Percentiles rank a stretch among this genome's conserved stretches.
phyloP scores from a whole-genome alignment of 2,888 invertebrate genomes.

The Perdita meconis region DNA sequence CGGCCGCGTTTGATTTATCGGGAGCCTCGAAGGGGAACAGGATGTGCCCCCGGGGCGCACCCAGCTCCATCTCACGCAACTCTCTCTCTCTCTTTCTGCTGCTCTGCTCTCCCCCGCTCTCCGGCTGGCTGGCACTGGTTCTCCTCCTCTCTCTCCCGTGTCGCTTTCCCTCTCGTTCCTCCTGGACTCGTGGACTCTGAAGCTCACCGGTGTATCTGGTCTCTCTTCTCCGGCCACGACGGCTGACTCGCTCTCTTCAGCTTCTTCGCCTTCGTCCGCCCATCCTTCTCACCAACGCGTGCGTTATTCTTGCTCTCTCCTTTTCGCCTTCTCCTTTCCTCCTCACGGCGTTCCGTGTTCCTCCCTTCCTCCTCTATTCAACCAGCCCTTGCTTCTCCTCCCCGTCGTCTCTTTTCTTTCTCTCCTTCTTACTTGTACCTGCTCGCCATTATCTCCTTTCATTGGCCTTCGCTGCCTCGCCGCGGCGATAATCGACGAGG shows the following conservation, averaged over 20 bases:
- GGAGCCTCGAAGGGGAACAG: conserved; percentile 71
- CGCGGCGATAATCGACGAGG: conserved; percentile 61
- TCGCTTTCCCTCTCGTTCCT: conserved; percentile 45
- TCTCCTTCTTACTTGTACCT: conserved; percentile 62
- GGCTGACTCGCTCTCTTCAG: conserved; percentile 22
- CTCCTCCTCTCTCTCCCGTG: conserved; percentile 15
- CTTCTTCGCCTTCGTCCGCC: conserved; percentile 49
- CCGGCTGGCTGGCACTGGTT: conserved; percentile 15
- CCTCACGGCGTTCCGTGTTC: conserved; percentile 26
- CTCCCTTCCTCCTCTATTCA: conserved; percentile 59
- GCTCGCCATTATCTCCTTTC: conserved; percentile 74
- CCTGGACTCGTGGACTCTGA: conserved; percentile 18
- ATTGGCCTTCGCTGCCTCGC: conserved; percentile 72
- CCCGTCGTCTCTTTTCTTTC: conserved; percentile 55
- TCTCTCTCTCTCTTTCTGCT: conserved; percentile 44
- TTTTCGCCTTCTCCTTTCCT: conserved; percentile 31
- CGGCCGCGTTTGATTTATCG: conserved; percentile 76
- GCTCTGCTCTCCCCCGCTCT: conserved; percentile 24
- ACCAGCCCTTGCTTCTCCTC: conserved; percentile 39
- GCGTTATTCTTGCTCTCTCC: conserved; percentile 36
- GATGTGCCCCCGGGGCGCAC: conserved; percentile 74
- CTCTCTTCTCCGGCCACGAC: conserved; percentile 35
- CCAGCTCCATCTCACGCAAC: conserved; percentile 71
- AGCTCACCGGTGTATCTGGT: conserved; percentile 13
- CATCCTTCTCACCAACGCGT: conserved; percentile 66